Conservation (phyloP, 2,888 invertebrate genomes). For the Eupithecia insigniata region DNA sequence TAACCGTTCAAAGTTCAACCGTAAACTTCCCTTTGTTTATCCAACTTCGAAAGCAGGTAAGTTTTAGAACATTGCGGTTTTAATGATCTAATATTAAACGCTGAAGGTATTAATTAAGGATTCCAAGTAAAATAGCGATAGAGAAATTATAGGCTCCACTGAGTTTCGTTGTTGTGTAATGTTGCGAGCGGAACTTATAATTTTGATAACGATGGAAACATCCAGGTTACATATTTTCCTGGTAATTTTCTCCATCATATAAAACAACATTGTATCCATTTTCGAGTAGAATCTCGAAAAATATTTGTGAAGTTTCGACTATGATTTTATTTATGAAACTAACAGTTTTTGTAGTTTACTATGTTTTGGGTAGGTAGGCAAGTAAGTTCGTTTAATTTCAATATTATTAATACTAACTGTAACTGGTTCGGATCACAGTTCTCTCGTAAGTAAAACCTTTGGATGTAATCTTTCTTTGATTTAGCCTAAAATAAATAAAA, state of each 20-base stretch:
- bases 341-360: too few species aligned
- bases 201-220: slow-evolving; percentile 21
- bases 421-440: too few species aligned
- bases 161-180: slow-evolving; percentile 41
- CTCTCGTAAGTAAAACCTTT: too few species aligned
- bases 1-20: slow-evolving; percentile 75
- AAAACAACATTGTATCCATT: background rate
- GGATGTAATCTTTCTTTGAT: too few species aligned
- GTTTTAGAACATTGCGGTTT: slow-evolving; percentile 83
- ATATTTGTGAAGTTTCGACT: background rate
- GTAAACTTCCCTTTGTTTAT: slow-evolving; percentile 81
- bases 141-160: slow-evolving; percentile 63
- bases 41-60: slow-evolving; percentile 80
- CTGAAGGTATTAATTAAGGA: slow-evolving; percentile 81
- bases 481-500: background rate
- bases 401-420: too few species aligned
- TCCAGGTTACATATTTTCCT: slow-evolving; percentile 50
- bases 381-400: too few species aligned
- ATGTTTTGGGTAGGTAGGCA: too few species aligned
- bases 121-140: slow-evolving; percentile 75
- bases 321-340: background rate
- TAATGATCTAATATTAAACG: slow-evolving; percentile 84
- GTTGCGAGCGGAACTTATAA: slow-evolving; percentile 27
- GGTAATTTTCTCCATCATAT: background rate
- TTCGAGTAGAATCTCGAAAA: background rate